Percentiles rank a stretch among this genome's conserved stretches.
These are phyloP conservation scores for Anguilla japonica DNA, from an alignment of 2,113 vertebrate genomes.

Conservation along the genomic window DNA sequence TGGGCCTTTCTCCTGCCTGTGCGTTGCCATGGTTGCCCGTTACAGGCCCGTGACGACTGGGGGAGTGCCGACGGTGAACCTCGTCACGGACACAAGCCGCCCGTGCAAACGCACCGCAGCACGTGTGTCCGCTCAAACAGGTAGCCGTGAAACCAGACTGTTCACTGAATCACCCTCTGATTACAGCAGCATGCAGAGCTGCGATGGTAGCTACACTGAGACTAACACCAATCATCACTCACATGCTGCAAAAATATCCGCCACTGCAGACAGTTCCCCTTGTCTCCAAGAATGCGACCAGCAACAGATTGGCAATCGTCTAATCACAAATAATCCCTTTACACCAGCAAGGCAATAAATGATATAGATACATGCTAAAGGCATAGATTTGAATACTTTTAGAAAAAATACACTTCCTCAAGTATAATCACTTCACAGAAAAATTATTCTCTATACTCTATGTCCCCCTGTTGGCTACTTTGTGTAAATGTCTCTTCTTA, in stretches of 20 bases:
- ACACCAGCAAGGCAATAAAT: neutral
- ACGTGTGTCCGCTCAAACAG: no score
- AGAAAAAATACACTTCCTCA: neutral
- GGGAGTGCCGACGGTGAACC: no score
- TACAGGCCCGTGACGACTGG: no score
- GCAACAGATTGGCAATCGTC: neutral
- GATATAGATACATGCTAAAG: no score
- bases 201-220: neutral
- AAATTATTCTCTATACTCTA: neutral
- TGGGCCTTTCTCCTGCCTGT: neutral
- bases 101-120: no score
- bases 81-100: no score
- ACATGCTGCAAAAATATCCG: neutral
- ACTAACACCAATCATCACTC: neutral
- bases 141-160: no score
- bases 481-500: neutral
- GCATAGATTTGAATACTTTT: no score
- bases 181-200: no score
- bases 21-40: neutral
- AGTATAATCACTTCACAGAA: neutral
- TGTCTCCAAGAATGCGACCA: neutral
- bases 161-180: no score
- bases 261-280: neutral
- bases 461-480: neutral
- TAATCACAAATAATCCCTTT: no score